A percentile compares a stretch with the other conserved stretches of the same genome.
phyloP scores from a whole-genome alignment of 2,797 vertebrate species.

The Chiloscyllium punctatum region DNA sequence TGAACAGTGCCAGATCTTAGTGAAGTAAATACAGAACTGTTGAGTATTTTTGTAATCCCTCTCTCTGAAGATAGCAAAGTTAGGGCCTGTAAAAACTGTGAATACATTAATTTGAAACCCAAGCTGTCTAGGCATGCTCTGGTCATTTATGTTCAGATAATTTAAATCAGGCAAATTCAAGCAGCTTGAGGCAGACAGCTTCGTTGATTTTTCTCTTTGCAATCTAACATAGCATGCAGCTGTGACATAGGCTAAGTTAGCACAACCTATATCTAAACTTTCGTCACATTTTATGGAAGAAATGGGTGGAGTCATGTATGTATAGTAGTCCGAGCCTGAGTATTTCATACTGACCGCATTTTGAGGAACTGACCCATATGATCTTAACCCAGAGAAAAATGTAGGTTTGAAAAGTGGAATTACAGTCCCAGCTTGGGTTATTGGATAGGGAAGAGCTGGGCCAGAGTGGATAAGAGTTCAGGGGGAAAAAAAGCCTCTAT shows the following conservation, averaged over 20 bases:
- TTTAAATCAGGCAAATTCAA: not conserved
- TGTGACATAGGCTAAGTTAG: not conserved
- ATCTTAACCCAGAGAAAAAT: not conserved
- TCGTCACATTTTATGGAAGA: not conserved
- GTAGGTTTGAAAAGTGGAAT: not conserved
- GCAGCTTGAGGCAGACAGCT: not conserved
- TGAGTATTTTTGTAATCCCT: not conserved
- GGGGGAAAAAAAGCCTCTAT: not conserved
- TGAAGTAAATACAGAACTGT: not conserved
- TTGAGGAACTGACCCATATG: not conserved
- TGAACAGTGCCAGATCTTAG: not conserved
- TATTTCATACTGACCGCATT: not conserved
- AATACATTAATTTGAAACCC: not conserved
- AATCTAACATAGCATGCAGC: not conserved
- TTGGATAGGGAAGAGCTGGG: not conserved
- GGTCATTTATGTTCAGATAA: not conserved
- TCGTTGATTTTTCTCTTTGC: not conserved
- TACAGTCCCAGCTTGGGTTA: not conserved
- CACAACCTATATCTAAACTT: not conserved
- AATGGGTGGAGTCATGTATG: not conserved
- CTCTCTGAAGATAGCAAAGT: not conserved
- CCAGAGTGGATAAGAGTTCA: not conserved
- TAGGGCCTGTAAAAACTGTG: not conserved
- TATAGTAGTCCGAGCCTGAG: not conserved
- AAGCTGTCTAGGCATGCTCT: not conserved